Base-by-base conservation (phyloP, 2,888 invertebrate species). In the Dione vanillae region DNA sequence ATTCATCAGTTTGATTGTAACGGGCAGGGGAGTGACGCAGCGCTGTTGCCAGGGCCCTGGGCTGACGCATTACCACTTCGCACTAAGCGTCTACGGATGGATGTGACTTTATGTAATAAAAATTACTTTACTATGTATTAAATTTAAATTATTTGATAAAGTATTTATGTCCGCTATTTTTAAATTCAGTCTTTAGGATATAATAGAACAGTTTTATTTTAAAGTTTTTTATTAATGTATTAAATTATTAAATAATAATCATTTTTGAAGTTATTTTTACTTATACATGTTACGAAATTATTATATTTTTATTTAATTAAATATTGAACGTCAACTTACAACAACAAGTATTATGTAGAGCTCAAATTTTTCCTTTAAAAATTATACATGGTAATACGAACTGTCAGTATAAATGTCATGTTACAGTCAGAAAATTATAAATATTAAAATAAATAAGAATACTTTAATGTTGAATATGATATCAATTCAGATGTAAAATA, bases 1-100 rank as follows among this genome's bases (percentile, higher is more conserved):
- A 90, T 90, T 90, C 89, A 90, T 91, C 88, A 86, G 86, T 85
- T 82, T 84, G 89, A 88, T 87, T 89, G 89, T 89, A 81, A 79
- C 78, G 78, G 82, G 82, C 79, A 82, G 81, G 80, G 85, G 81
- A 78, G 82, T 77, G 84, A 82, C 84, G 83, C 86, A 86, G 82
- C 81, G 77, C 83, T 87, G 91, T 89, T 89, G 88, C 89, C 80
- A 88, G 77, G 83, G 85, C 88, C 72, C 77, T 78, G 80, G 75
- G 72, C 77, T 79, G 80, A 75, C 81, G 82, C 82, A 81, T 76
- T 79, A 76, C 80, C 75, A 76, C 72, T 75, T 72, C 74, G 67
- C 76, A 83, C 78, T 78, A 81, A 82, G 81, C 79, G 80, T 81
- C 82, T 81, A 45, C 68, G 77, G 76, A 76, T 84, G 86, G 85